Evolutionary conservation across 2,888 invertebrate genomes (phyloP).

Genomic region (Deroplatys truncata): DNA sequence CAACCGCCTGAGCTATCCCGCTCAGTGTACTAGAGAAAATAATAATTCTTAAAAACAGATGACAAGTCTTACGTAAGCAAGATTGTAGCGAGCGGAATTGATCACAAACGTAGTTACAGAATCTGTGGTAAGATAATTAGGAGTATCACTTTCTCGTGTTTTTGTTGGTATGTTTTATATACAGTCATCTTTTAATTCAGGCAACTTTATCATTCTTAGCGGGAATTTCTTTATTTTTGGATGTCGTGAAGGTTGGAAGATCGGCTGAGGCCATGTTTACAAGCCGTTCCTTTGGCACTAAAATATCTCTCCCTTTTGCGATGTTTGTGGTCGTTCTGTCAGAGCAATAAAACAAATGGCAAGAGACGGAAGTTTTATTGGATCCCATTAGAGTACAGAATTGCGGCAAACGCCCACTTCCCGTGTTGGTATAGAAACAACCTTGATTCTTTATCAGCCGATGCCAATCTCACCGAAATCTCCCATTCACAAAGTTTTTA

Average conservation of each 20-base stretch:
- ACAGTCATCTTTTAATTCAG: too few species aligned
- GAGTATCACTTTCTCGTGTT: too few species aligned
- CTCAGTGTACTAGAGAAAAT: too few species aligned
- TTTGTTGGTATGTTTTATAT: too few species aligned
- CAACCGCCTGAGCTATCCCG: too few species aligned
- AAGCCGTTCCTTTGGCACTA: background rate
- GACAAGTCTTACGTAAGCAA: too few species aligned
- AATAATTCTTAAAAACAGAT: too few species aligned
- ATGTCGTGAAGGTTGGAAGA: background rate
- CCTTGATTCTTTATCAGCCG: background rate
- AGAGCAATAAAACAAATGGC: background rate
- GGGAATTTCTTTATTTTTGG: background rate
- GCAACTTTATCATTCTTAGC: too few species aligned
- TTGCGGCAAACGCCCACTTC: background rate
- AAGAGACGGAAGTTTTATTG: background rate
- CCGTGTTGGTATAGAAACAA: background rate
- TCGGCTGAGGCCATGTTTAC: background rate
- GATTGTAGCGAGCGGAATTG: too few species aligned
- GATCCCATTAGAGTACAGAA: background rate
- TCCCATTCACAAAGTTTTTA: background rate
- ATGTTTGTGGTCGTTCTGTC: background rate
- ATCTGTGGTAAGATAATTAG: too few species aligned
- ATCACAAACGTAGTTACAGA: too few species aligned
- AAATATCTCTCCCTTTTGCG: background rate
- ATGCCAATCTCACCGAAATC: background rate